Percentiles rank a stretch among this genome's conserved stretches.
Evolutionary conservation across 2,888 invertebrate genomes (phyloP).

Genomic region (Oligia strigilis): DNA sequence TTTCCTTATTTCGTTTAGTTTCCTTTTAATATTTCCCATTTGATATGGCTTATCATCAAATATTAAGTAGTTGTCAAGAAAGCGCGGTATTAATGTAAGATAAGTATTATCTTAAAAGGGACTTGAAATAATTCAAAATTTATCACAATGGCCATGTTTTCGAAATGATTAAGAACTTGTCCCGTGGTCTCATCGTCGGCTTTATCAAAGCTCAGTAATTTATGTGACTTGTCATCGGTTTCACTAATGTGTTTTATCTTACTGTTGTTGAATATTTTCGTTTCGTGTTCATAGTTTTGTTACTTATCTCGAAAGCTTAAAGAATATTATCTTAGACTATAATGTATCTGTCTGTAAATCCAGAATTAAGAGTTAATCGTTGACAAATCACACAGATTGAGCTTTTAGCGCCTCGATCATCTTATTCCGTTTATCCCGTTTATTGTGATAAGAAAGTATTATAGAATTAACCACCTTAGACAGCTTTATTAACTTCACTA

Average conservation of each 20-base stretch:
- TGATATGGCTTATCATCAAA: slow-evolving; percentile 46
- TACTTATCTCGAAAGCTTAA: slow-evolving; percentile 54
- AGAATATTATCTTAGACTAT: slow-evolving; percentile 51
- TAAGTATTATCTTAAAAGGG: slow-evolving; percentile 54
- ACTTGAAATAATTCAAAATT: slow-evolving; percentile 56
- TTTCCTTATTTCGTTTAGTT: slow-evolving; percentile 78
- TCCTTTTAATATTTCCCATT: slow-evolving; percentile 71
- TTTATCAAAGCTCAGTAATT: slow-evolving; percentile 83
- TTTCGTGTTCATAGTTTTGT: slow-evolving; percentile 56
- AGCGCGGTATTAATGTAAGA: slow-evolving; percentile 38
- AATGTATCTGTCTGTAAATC: slow-evolving; percentile 41
- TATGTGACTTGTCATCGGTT: slow-evolving; percentile 78
- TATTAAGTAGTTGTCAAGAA: slow-evolving; percentile 49
- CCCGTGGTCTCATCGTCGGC: slow-evolving; percentile 74
- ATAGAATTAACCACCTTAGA: not conserved
- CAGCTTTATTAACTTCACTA: not conserved
- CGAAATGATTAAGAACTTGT: slow-evolving; percentile 77
- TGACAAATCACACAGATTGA: slow-evolving; percentile 41
- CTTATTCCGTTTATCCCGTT: slow-evolving; percentile 21
- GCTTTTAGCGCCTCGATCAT: slow-evolving; percentile 35
- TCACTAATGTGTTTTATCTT: slow-evolving; percentile 79
- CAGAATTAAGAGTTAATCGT: slow-evolving; percentile 44
- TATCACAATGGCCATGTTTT: slow-evolving; percentile 75
- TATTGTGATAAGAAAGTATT: slow-evolving; percentile 17
- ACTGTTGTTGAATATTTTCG: slow-evolving; percentile 65